phyloP scores from a whole-genome alignment of 2,113 vertebrate genomes.

The Platycercus adscitus region DNA sequence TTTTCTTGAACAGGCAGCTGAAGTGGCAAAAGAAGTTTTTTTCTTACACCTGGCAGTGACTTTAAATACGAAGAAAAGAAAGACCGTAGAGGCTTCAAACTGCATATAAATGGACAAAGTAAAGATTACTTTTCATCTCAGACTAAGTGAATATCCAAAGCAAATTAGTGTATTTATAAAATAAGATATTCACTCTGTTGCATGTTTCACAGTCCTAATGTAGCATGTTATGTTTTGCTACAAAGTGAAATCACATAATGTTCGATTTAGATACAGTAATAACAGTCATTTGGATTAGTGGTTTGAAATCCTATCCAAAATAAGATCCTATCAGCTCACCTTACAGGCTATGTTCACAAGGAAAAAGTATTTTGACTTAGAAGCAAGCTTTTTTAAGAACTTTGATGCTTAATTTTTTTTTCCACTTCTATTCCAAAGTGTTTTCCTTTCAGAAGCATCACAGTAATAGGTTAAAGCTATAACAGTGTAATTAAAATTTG shows the following conservation, averaged over 20 bases:
- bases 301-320: neutral
- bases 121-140: neutral
- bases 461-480: neutral
- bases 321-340: neutral
- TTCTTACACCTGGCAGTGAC: slow-evolving; percentile 83
- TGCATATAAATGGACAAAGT: slow-evolving; percentile 50
- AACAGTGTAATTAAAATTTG: neutral
- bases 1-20: slow-evolving; percentile 46
- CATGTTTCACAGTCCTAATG: neutral
- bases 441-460: neutral
- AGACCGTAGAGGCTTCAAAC: slow-evolving; percentile 86
- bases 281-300: neutral
- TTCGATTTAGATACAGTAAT: neutral
- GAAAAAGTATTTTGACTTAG: neutral
- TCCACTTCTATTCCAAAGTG: neutral
- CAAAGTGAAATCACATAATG: neutral
- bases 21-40: slow-evolving; percentile 56
- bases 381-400: neutral
- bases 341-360: neutral
- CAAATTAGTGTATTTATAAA: neutral
- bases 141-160: neutral
- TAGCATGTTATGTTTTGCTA: neutral
- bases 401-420: neutral
- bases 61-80: slow-evolving; percentile 90
- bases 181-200: neutral